Percentiles rank a stretch among this genome's conserved stretches.
Evolutionary conservation across 2,797 vertebrate species (phyloP).

Genomic region (Orientallactaga sibirica): DNA sequence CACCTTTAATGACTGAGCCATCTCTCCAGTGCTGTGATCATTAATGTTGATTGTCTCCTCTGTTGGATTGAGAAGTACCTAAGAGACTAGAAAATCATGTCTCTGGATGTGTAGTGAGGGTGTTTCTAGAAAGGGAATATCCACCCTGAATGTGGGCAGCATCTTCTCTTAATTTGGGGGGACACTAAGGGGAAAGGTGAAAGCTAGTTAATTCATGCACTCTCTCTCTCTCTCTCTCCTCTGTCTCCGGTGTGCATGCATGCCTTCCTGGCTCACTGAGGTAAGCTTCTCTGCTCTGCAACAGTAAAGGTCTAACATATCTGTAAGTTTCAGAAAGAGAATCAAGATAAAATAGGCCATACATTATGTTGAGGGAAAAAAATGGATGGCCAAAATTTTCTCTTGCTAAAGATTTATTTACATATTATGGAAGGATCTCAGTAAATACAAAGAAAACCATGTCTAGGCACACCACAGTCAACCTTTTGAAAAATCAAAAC

Average conservation of each 20-base stretch:
- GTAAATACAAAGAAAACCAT: neutral
- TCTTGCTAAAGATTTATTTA: neutral
- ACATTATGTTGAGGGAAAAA: neutral
- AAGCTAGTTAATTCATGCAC: neutral
- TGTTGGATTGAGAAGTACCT: neutral
- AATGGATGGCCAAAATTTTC: neutral
- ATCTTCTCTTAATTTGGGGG: neutral
- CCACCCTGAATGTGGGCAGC: neutral
- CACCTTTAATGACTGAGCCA: no score
- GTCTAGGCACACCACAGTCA: neutral
- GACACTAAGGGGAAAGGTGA: neutral
- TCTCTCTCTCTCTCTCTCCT: no score
- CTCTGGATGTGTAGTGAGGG: neutral
- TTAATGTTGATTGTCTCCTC: neutral
- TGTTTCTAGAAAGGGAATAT: neutral
- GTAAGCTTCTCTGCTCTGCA: neutral
- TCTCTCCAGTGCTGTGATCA: neutral
- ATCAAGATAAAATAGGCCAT: neutral
- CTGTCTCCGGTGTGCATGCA: no score
- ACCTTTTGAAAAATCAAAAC: neutral
- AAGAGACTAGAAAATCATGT: neutral
- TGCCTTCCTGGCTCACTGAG: no score
- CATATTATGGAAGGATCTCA: neutral
- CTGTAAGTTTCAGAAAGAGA: neutral
- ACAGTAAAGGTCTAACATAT: neutral